Evolutionary conservation across 2,888 invertebrate genomes (phyloP), one percentile per base, ranked within the genome.

Genomic region (Adineta ricciae): DNA sequence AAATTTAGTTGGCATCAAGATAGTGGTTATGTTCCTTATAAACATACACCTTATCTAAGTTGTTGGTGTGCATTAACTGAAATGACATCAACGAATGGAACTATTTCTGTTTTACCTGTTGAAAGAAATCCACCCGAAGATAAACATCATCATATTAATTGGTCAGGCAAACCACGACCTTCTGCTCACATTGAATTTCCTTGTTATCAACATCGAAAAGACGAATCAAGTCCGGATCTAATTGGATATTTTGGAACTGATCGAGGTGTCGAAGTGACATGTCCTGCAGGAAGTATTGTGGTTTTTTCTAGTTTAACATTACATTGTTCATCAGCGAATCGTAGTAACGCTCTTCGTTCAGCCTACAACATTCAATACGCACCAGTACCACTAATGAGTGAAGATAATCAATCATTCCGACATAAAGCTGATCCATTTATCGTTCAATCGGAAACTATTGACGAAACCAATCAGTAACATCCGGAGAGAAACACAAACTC

Each of bases 51-150:
- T 16, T 72, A 72, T 36, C 14, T 72, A n/a, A 72, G 72, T 19
- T 72, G 72, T 36, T 72, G 72, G 72, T 72, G 72, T 72, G 72
- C 72, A 36, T 36, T 72, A 36, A 72, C 32, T 36, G 72, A 72
- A 27, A 72, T 72, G 36, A 72, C 72, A 36, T 11, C 27, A 32
- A 32, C 1, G 14, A 72, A 72, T 36, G 72, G 72, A 19, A 72
- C 36, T 2, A 72, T 72, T 36, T 72, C 72, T 24, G 72, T 72
- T 4, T 36, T 72, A 72, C 32, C 72, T 1, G 36, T 32, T 11
- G 72, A 72, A 36, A 72, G 36, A 36, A 72, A 32, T 36, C 72
- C 72, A 72, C 7, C 72, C 19, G 36, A 7, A 11, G 72, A 72
- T 72, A 16, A 72, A 19, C 5, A 36, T 36, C 72, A 72, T 19